Conservation (phyloP, 2,113 vertebrate species). For the Menura novaehollandiae region DNA sequence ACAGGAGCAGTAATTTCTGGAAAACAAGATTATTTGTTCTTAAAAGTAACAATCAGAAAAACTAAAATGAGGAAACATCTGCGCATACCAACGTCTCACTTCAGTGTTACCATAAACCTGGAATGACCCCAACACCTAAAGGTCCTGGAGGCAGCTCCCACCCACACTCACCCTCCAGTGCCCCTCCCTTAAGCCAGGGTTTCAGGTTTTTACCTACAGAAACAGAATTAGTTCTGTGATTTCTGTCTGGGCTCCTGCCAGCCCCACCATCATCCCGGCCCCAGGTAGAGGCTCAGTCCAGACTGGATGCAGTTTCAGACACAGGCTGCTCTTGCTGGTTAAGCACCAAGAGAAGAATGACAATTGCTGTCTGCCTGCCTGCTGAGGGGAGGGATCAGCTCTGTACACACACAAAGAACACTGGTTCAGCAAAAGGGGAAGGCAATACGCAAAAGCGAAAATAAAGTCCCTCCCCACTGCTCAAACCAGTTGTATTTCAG, state of each 20-base stretch:
- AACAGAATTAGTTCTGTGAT: not conserved
- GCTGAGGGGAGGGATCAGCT: not conserved
- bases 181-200: not conserved
- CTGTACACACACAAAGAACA: not conserved
- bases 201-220: not conserved
- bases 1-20: not conserved
- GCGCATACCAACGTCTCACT: not conserved
- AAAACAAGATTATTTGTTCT: not conserved
- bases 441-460: not conserved
- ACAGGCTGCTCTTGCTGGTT: not conserved
- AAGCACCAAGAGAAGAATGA: not conserved
- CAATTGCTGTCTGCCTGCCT: not conserved
- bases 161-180: rapidly evolving
- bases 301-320: not conserved
- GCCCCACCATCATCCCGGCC: not conserved
- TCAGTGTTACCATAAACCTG: not conserved
- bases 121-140: not conserved
- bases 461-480: not conserved
- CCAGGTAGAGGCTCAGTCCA: not conserved
- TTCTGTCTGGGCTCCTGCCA: not conserved
- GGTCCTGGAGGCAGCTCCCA: not conserved
- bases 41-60: not conserved
- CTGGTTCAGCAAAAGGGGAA: not conserved
- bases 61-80: not conserved
- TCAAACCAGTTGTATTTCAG: not conserved